Evolutionary conservation across 2,113 vertebrate species (phyloP).

Genomic region (Anoura caudifer): DNA sequence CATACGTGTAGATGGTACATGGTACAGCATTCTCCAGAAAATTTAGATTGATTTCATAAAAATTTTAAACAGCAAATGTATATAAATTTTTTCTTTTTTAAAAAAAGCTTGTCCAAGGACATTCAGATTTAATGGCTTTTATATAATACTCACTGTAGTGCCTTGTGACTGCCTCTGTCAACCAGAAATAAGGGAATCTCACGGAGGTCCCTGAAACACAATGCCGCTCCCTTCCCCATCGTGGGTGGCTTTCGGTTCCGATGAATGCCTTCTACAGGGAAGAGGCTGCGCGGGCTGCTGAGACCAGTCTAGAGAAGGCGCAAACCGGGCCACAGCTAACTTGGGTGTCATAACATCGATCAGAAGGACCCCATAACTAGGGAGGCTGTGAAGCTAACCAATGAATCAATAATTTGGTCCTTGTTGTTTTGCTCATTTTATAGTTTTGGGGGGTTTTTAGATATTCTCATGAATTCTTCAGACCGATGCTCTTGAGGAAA

Average conservation of each 20-base stretch:
- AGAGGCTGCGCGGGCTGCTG: neutral
- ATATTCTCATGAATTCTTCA: neutral
- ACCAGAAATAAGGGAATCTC: neutral
- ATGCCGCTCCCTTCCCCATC: neutral
- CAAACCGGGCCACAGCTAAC: neutral
- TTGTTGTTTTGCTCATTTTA: conserved; percentile 20
- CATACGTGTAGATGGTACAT: neutral
- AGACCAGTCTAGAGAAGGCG: neutral
- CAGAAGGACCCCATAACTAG: neutral
- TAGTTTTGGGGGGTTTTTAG: neutral
- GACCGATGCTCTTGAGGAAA: neutral
- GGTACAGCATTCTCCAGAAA: conserved; percentile 63
- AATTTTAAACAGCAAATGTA: conserved; percentile 67
- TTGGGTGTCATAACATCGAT: neutral
- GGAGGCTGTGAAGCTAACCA: neutral
- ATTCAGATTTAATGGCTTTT: conserved; percentile 65
- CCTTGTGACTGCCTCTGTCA: conserved; percentile 38
- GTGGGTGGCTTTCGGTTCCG: neutral
- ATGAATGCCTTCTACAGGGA: neutral
- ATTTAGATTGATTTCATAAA: conserved; percentile 71
- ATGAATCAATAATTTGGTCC: conserved; percentile 7
- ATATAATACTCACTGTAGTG: conserved; percentile 52
- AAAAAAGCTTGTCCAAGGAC: conserved; percentile 62
- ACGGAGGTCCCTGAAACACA: neutral
- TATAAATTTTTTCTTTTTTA: conserved; percentile 71